These are phyloP conservation scores for Argopecten irradians DNA, from an alignment of 1,140 invertebrate species.

Conservation along the genomic window DNA sequence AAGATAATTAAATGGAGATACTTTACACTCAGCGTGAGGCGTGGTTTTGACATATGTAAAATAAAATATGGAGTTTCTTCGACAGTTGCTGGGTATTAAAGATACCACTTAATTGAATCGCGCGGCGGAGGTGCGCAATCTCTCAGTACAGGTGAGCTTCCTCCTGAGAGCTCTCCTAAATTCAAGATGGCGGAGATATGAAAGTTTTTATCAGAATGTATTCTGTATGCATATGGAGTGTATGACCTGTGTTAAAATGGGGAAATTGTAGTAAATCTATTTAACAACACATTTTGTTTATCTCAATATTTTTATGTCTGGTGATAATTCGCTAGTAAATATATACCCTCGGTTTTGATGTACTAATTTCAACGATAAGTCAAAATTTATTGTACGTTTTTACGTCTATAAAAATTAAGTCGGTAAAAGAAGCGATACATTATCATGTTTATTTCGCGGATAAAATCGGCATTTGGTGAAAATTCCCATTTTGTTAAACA, in stretches of 20 bases:
- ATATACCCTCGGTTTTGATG: not conserved
- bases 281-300: not conserved
- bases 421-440: not conserved
- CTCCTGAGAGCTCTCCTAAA: conserved; percentile 3
- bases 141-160: not conserved
- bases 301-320: not conserved
- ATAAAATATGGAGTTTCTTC: conserved; percentile 9
- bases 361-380: not conserved
- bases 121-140: not conserved
- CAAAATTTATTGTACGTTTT: not conserved
- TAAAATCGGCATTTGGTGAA: not conserved
- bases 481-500: not conserved
- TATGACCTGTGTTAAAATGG: not conserved
- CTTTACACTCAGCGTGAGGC: not conserved
- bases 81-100: not conserved
- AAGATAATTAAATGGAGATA: conserved; percentile 10
- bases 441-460: not conserved
- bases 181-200: not conserved
- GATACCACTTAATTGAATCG: conserved; percentile 15
- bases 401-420: not conserved
- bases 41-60: conserved; percentile 18
- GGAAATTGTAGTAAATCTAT: not conserved
- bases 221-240: not conserved
- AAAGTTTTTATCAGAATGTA: not conserved
- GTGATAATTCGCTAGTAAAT: not conserved